Evolutionary conservation across 2,888 invertebrate genomes (phyloP), one percentile per base, ranked within the genome.

Genomic region (Trissolcus brochymenae): DNA sequence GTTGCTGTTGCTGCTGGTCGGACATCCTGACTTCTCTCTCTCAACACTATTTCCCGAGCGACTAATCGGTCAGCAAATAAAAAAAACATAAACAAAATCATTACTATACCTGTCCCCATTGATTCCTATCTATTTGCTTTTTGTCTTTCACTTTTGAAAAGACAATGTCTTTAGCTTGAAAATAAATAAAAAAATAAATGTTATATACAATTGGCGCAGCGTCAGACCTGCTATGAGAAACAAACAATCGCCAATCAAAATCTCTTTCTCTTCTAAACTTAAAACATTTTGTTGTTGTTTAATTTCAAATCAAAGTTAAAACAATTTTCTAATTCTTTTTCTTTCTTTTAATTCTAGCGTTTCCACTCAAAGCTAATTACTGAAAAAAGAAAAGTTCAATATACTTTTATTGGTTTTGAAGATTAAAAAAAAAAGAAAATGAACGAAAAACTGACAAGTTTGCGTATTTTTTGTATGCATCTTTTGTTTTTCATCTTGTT

Each of bases 51-150:
- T 56, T 57, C 59, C 35, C 73, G 66, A 65, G 59, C 56, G 57
- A 75, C 57, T 19, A 85, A 87, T 84, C 85, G 71, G 85, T 88
- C 88, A 84, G 89, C 88, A 89, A 88, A 89, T 88, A 89, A 87
- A 89, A 89, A 89, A 89, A 88, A 89, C 87, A 89, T 88, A 88
- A 89, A 88, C 87, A 89, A 89, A 89, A 84, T 80, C 84, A 87
- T 88, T 88, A 89, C 88, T 88, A 86, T 79, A 81, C 84, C 85
- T 67, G 53, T 41, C 17, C 19, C 19, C 56, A 16, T 59, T 14
- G 14, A 53, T 46, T 7, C 16, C 25, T 50, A 40, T 55, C 55
- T 41, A 11, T 29, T 49, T 64, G n/a, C 41, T 41, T 25, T 11
- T 16, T 29, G 16, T 14, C 21, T 71, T 60, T 79, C 66, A 54